Conservation (phyloP, 2,797 vertebrate species). For the Ctenopoma kingsleyae region DNA sequence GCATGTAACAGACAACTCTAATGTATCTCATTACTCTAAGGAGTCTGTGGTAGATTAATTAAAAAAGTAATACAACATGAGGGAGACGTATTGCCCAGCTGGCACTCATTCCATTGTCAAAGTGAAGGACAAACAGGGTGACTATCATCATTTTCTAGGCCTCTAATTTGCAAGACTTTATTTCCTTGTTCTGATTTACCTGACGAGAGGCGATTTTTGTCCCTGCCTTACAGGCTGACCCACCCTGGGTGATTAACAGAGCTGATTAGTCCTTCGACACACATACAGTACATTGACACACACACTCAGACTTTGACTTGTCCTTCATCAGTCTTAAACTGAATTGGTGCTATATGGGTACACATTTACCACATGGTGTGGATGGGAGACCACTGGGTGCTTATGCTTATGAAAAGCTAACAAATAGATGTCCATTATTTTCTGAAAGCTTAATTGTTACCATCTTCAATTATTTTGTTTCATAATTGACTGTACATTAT, state of each 20-base stretch:
- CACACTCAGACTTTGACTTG: slow-evolving; percentile 36
- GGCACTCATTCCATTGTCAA: slow-evolving; percentile 80
- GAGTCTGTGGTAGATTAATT: slow-evolving; percentile 75
- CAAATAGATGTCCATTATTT: slow-evolving; percentile 60
- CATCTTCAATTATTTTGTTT: slow-evolving; percentile 59
- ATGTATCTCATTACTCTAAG: slow-evolving; percentile 71
- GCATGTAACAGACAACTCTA: slow-evolving; percentile 67
- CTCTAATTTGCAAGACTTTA: slow-evolving; percentile 74
- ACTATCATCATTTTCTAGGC: slow-evolving; percentile 71
- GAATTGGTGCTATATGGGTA: slow-evolving; percentile 9
- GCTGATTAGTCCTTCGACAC: slow-evolving; percentile 70
- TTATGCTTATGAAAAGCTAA: slow-evolving; percentile 12
- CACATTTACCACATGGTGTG: slow-evolving; percentile 3
- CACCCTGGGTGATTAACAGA: slow-evolving; percentile 74
- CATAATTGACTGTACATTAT: slow-evolving; percentile 75
- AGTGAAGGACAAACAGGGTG: slow-evolving; percentile 75
- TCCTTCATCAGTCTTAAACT: slow-evolving; percentile 53
- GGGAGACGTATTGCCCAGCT: slow-evolving; percentile 65
- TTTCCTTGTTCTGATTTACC: slow-evolving; percentile 76
- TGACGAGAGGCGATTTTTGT: slow-evolving; percentile 66
- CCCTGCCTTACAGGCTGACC: slow-evolving; percentile 66
- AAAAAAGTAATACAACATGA: slow-evolving; percentile 77
- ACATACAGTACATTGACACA: slow-evolving; percentile 20
- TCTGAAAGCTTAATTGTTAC: slow-evolving; percentile 66
- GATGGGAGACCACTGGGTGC: slow-evolving; percentile 16